Evolutionary conservation across 30 jellyfish, hydroid and myxozoan species (phyloP).

Genomic region (Nemopilema nomurai): DNA sequence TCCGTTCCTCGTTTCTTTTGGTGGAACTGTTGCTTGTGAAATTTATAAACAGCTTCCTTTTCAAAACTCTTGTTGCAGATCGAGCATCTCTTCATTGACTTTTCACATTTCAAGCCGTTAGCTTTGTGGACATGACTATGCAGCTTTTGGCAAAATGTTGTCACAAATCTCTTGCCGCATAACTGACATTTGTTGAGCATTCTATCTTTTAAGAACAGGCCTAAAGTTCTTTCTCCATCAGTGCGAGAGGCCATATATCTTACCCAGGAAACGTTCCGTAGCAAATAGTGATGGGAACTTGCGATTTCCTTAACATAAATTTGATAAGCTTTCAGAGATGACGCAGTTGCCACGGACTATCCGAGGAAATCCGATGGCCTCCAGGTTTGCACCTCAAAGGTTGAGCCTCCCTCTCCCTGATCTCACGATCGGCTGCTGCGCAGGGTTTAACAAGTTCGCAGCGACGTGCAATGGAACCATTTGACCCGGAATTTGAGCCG

Average conservation of each 20-base stretch:
- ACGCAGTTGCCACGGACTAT: no score
- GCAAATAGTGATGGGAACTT: no score
- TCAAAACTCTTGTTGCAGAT: slow-evolving; percentile 69
- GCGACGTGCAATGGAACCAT: no score
- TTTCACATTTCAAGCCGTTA: slow-evolving; percentile 56
- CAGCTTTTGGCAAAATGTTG: slow-evolving; percentile 35
- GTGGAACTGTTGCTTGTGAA: slow-evolving; percentile 63
- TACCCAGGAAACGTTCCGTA: no score
- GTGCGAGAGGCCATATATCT: not conserved
- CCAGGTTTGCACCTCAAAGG: no score
- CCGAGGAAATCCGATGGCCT: no score
- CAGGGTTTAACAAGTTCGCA: not conserved
- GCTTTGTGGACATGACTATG: slow-evolving; percentile 46
- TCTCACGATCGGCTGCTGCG: not conserved
- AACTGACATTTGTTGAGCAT: slow-evolving; percentile 6
- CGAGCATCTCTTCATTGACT: slow-evolving; percentile 51
- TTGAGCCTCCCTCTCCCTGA: not conserved
- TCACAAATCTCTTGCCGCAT: slow-evolving; percentile 41
- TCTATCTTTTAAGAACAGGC: slow-evolving; percentile 8
- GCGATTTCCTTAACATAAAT: no score
- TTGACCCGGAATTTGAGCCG: no score
- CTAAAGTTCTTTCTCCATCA: slow-evolving; percentile 2
- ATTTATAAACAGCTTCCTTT: slow-evolving; percentile 29
- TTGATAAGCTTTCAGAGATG: no score
- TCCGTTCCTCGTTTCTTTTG: slow-evolving; percentile 13